These are phyloP conservation scores for Apodemia duryi DNA, from an alignment of 2,888 invertebrate species.

Conservation along the genomic window DNA sequence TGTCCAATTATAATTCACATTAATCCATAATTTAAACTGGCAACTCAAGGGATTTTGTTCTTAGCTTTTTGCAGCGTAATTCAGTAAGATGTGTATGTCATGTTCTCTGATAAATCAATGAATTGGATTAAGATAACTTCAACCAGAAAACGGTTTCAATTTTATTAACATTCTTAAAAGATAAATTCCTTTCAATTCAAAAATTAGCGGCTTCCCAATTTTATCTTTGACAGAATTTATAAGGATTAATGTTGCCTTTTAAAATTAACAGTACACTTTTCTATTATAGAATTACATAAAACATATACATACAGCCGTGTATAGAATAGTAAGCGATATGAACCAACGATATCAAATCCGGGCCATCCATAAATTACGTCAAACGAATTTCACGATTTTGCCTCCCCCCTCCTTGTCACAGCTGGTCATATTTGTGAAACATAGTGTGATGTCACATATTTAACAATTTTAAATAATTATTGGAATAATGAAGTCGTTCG, in stretches of 20 bases:
- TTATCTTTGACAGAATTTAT: not conserved
- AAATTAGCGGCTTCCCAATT: not conserved
- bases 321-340: too few relatives aligned
- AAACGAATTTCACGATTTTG: too few relatives aligned
- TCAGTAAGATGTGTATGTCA: conserved; percentile 29
- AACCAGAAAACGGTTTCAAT: conserved; percentile 5
- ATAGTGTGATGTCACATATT: too few relatives aligned
- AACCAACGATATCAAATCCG: too few relatives aligned
- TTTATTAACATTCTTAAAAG: conserved; percentile 6
- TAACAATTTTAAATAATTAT: too few relatives aligned
- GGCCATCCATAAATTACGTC: too few relatives aligned
- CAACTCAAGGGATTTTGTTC: conserved; percentile 23
- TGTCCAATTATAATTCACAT: conserved; percentile 14
- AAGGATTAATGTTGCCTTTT: not conserved
- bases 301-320: too few relatives aligned
- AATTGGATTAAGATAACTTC: conserved; percentile 31
- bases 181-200: conserved; percentile 15
- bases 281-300: too few relatives aligned
- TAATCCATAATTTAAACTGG: conserved; percentile 21
- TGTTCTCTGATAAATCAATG: conserved; percentile 27
- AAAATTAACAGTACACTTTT: too few relatives aligned
- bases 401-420: too few relatives aligned
- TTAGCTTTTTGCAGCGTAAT: conserved; percentile 28
- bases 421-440: too few relatives aligned
- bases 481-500: too few relatives aligned